Conservation (phyloP, 1,140 invertebrate species). For the Zaprionus ghesquierei region DNA sequence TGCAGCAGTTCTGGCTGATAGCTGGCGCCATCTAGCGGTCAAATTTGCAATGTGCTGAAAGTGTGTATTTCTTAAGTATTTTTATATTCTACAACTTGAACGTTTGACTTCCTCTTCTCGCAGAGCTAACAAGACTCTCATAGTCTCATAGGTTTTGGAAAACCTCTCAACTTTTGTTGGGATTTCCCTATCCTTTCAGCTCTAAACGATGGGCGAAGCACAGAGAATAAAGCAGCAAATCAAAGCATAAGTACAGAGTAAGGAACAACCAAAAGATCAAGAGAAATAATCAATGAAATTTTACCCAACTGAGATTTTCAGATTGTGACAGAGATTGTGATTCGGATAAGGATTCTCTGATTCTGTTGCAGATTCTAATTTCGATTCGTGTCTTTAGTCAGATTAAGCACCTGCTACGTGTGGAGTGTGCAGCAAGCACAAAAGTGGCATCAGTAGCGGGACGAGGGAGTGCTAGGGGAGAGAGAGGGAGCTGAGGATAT, state of each 20-base stretch:
- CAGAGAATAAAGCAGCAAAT: no score
- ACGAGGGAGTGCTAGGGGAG: no score
- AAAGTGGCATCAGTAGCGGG: not conserved
- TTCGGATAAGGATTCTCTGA: conserved; percentile 9
- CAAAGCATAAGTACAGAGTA: no score
- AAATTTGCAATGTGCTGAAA: not conserved
- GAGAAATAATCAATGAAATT: not conserved
- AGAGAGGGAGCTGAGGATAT: not conserved
- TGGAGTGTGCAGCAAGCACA: conserved; percentile 23
- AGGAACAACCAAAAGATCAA: not conserved
- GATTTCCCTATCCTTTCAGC: no score
- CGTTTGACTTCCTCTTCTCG: no score
- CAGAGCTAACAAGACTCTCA: no score
- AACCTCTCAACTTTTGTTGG: no score
- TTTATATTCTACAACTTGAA: no score
- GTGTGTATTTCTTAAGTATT: no score
- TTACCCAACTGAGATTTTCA: conserved; percentile 8
- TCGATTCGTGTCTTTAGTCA: conserved; percentile 37
- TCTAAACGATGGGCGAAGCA: no score
- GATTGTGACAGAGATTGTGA: conserved; percentile 14
- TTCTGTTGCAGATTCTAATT: conserved; percentile 34
- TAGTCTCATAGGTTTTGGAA: no score
- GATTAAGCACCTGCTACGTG: conserved; percentile 39
- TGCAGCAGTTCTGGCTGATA: not conserved
- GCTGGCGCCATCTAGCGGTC: not conserved